Evolutionary conservation across 2,113 vertebrate species (phyloP), one percentile per base, ranked within the genome.

Genomic region (Dicaeum eximium): DNA sequence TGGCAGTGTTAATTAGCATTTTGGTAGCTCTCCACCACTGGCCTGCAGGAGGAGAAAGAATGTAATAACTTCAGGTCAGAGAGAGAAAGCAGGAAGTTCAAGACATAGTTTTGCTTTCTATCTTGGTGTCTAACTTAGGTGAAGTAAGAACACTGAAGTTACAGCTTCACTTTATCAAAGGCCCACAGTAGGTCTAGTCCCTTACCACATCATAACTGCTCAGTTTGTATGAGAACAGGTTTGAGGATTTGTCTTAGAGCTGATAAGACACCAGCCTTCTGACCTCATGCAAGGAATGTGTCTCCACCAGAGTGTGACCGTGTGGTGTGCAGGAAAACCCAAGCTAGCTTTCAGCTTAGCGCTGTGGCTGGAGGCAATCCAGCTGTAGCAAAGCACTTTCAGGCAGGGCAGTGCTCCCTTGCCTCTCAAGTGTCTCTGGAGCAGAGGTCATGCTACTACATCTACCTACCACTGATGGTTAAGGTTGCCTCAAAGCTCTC

Each of bases 391-490:
- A 21, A 56, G 42, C 0, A 0, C 17, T 33, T 33, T 44, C 44
- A 37, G 16, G 11, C 1, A 0, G 23, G 37, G 9, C 27, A 33
- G n/a, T 0, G 2, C n/a, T 67, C 24, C 53, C 25, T 57, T 67
- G 57, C 20, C 20, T 74, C 40, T 77, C 62, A 15, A 19, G 15
- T 37, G n/a, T 23, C 21, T 60, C 65, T 82, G 70, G 33, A 74
- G 5, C 28, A 60, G 33, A 38, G 13, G 6, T 27, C 15, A 3
- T n/a, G 28, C 45, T 57, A 3, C 48, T 53, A 6, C n/a, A 72
- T 19, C 44, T 78, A 1, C 33, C 23, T 44, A 1, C 47, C 6
- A 1, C 1, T 18, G 27, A 0, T 87, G 9, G 9, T 58, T 61
- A 23, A 66, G n/a, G 33, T 23, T 66, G 58, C 19, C 53, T 80